Evolutionary conservation across 2,113 vertebrate genomes (phyloP).

Genomic region (Charadrius vociferus): DNA sequence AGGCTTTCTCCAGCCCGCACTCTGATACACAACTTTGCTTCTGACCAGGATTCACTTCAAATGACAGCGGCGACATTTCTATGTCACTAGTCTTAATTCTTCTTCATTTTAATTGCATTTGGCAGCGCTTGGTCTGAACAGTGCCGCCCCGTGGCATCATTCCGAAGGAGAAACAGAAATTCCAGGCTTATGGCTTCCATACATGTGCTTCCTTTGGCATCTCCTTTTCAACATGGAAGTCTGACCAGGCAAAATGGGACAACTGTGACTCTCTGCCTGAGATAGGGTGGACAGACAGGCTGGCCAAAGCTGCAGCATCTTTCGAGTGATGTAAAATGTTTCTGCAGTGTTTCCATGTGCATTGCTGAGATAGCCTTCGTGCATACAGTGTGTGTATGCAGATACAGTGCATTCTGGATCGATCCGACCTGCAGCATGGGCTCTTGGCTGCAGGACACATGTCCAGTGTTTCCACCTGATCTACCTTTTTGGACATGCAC

Average conservation of each 20-base stretch:
- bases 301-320: background rate
- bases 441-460: background rate
- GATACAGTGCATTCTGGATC: accelerated
- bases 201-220: accelerated
- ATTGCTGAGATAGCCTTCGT: background rate
- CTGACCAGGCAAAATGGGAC: accelerated
- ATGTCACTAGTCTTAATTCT: background rate
- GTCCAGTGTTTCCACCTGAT: background rate
- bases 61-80: background rate
- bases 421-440: accelerated
- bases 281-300: background rate
- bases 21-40: background rate
- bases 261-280: background rate
- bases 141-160: background rate
- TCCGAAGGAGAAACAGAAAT: background rate
- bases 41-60: background rate
- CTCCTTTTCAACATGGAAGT: background rate
- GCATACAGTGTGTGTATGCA: no score
- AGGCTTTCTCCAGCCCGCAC: background rate
- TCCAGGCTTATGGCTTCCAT: background rate
- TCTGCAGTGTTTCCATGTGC: accelerated
- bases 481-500: accelerated
- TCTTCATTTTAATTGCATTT: background rate
- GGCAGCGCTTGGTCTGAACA: background rate
- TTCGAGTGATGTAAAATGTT: background rate